A percentile compares a stretch with the other conserved stretches of the same genome.
Evolutionary conservation across 2,113 vertebrate species (phyloP).

Genomic region (Peucedramus taeniatus): DNA sequence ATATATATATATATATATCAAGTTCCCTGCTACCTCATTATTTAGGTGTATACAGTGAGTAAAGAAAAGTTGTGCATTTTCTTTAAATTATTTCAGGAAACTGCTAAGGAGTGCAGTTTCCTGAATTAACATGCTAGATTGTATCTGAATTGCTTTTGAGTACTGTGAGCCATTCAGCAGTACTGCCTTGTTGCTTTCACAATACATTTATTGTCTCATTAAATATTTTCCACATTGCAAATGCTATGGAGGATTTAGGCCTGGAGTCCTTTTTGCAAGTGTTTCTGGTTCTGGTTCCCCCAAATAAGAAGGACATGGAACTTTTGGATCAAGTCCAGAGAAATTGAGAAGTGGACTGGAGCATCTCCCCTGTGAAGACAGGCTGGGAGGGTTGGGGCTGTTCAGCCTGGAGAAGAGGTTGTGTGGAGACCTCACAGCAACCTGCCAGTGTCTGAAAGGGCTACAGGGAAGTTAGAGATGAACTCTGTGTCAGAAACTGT

Average conservation of each 20-base stretch:
- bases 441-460: background rate
- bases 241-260: background rate
- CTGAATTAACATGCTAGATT: background rate
- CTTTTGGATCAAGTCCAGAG: background rate
- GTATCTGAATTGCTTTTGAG: background rate
- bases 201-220: background rate
- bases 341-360: background rate
- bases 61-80: background rate
- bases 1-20: background rate
- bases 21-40: background rate
- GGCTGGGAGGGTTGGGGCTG: background rate
- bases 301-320: background rate
- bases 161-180: background rate
- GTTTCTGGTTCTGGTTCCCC: background rate
- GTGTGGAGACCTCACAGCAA: background rate
- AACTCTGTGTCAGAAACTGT: background rate
- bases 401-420: background rate
- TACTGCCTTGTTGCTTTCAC: background rate
- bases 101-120: background rate
- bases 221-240: background rate
- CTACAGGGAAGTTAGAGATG: background rate
- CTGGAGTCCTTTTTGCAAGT: background rate
- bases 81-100: background rate
- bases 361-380: background rate
- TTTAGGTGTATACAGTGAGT: background rate